phyloP scores from a whole-genome alignment of 2,797 vertebrate species.

The Micropoecilia bifurca region DNA sequence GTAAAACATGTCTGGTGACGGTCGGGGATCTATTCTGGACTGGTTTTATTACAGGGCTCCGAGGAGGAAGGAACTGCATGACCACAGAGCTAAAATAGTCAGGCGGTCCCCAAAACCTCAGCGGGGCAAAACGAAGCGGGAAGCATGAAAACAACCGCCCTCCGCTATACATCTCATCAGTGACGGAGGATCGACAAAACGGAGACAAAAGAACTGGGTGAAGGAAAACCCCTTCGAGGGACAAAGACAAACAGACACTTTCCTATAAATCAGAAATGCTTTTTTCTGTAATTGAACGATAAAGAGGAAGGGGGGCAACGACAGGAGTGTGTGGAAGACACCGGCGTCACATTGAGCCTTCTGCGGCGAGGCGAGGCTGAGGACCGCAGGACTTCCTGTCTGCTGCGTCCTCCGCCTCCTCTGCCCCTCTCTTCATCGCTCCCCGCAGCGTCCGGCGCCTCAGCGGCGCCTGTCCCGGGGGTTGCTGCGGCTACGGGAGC shows the following conservation, averaged over 20 bases:
- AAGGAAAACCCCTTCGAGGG: conserved; percentile 37
- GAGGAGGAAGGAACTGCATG: conserved; percentile 67
- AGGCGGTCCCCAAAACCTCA: conserved; percentile 69
- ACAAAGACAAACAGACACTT: conserved; percentile 18
- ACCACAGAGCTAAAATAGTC: conserved; percentile 70
- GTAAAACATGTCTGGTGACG: conserved; percentile 57
- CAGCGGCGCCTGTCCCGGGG: conserved; percentile 86
- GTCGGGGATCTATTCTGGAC: conserved; percentile 70
- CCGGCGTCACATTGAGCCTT: conserved; percentile 47
- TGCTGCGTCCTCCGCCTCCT: conserved; percentile 9
- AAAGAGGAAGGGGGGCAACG: conserved; percentile 11
- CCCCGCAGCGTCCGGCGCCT: conserved; percentile 36
- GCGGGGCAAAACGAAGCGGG: conserved; percentile 54
- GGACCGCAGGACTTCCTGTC: conserved; percentile 37
- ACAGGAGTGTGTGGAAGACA: conserved; percentile 63
- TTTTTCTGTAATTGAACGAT: conserved; percentile 1
- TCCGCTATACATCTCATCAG: conserved; percentile 40
- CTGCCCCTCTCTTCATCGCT: conserved; percentile 15
- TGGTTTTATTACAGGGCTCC: conserved; percentile 74
- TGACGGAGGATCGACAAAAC: conserved; percentile 26
- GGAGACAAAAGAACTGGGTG: conserved; percentile 33
- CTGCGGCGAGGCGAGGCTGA: conserved; percentile 47
- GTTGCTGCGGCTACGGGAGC: conserved; percentile 89
- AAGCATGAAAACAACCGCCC: conserved; percentile 44
- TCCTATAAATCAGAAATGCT: conserved; percentile 1